These are phyloP conservation scores for Oceanodroma tethys DNA, from an alignment of 2,113 vertebrate genomes.

Conservation along the genomic window DNA sequence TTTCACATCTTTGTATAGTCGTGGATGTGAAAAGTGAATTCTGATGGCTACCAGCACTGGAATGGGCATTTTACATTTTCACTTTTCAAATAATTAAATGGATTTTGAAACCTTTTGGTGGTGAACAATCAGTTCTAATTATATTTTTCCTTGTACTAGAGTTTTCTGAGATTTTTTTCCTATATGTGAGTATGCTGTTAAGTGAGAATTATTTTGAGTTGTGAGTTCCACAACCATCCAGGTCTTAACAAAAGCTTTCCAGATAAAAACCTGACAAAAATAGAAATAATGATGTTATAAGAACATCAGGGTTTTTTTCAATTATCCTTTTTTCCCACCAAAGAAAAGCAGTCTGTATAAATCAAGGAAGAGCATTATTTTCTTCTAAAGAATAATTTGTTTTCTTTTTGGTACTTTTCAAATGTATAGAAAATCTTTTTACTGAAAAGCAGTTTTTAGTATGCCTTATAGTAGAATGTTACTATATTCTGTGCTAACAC, in stretches of 20 bases:
- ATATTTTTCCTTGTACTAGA: neutral
- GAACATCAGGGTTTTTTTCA: neutral
- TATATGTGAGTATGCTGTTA: neutral
- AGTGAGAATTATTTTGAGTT: neutral
- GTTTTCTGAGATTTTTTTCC: neutral
- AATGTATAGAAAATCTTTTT: neutral
- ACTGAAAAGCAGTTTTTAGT: neutral
- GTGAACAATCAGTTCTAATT: neutral
- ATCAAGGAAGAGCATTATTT: neutral
- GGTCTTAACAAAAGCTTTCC: neutral
- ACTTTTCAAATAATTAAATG: neutral
- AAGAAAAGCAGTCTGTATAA: neutral
- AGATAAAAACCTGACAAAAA: neutral
- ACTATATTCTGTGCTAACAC: rapidly evolving
- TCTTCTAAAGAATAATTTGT: neutral
- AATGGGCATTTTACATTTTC: neutral
- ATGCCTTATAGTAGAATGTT: neutral
- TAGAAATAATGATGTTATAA: neutral
- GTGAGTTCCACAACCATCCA: neutral
- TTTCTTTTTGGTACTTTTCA: neutral
- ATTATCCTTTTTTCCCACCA: rapidly evolving
- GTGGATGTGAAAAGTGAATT: neutral
- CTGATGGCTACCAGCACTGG: neutral
- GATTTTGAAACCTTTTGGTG: neutral
- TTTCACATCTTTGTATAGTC: neutral